These are phyloP conservation scores for Zhuqinia jingwanae DNA, from an alignment of 2,888 invertebrate genomes.

Conservation along the genomic window DNA sequence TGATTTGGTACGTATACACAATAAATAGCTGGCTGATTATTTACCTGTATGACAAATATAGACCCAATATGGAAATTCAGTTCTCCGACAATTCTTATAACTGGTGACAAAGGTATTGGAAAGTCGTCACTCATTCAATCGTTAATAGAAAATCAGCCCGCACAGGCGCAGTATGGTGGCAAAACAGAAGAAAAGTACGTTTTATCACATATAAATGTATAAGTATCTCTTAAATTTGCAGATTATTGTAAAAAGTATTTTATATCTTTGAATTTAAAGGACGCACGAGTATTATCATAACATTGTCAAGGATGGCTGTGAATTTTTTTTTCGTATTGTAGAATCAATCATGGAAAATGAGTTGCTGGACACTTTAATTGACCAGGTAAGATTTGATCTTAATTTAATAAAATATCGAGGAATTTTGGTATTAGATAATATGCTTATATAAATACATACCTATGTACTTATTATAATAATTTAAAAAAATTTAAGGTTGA, in stretches of 20 bases:
- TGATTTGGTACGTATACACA: not conserved
- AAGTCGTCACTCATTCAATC: slow-evolving; percentile 94
- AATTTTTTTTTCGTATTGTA: slow-evolving; percentile 81
- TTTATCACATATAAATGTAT: no score
- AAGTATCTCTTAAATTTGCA: no score
- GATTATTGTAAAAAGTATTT: no score
- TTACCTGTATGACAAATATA: not conserved
- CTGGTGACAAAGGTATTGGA: slow-evolving; percentile 95
- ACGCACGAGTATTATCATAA: slow-evolving; percentile 81
- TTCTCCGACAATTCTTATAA: slow-evolving; percentile 89
- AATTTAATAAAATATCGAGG: not conserved
- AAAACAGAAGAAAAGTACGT: not conserved
- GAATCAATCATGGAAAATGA: slow-evolving; percentile 20
- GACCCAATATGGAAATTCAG: slow-evolving; percentile 70
- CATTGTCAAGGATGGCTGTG: slow-evolving; percentile 88
- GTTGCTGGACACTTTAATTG: not conserved
- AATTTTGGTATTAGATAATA: not conserved
- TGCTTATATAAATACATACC: not conserved
- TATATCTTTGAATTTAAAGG: not conserved
- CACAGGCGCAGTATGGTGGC: no score
- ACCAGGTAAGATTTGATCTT: not conserved
- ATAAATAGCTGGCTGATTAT: no score
- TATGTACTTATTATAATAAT: no score
- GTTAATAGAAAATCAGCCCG: slow-evolving; percentile 84
- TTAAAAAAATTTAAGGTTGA: slow-evolving; percentile 86